These are phyloP conservation scores for Papilio xuthus DNA, from an alignment of 1,140 invertebrate genomes.

Conservation along the genomic window DNA sequence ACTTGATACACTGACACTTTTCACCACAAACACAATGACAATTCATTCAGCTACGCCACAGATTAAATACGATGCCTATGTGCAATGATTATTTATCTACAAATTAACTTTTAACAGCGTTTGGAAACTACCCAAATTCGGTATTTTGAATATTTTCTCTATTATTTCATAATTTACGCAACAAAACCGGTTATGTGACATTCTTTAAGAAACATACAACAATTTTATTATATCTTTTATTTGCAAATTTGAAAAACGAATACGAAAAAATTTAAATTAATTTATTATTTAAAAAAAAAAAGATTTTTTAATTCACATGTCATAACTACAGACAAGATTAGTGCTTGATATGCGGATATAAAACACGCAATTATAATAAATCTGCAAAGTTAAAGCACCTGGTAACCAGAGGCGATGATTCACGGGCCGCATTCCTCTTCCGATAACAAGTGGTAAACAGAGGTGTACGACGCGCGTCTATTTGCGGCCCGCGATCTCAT, in stretches of 20 bases:
- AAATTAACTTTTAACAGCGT: not conserved
- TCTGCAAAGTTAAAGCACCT: not conserved
- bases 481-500: slow-evolving; percentile 37
- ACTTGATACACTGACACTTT: slow-evolving; percentile 9
- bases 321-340: no score
- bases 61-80: not conserved
- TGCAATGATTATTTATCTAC: not conserved
- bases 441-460: slow-evolving; percentile 48
- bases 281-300: no score
- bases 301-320: no score
- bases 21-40: not conserved
- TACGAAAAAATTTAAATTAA: no score
- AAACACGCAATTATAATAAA: not conserved
- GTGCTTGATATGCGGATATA: not conserved
- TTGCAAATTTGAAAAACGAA: no score
- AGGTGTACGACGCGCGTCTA: slow-evolving; percentile 41
- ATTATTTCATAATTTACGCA: not conserved
- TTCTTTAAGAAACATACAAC: not conserved
- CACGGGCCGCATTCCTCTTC: slow-evolving; percentile 38
- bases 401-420: slow-evolving; percentile 18
- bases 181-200: not conserved
- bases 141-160: not conserved
- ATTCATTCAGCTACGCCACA: not conserved
- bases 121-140: no score
- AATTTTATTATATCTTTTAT: no score